Percentiles rank a stretch among this genome's conserved stretches.
Evolutionary conservation across 2,888 invertebrate genomes (phyloP).

Genomic region (Trichogramma dendrolimi): DNA sequence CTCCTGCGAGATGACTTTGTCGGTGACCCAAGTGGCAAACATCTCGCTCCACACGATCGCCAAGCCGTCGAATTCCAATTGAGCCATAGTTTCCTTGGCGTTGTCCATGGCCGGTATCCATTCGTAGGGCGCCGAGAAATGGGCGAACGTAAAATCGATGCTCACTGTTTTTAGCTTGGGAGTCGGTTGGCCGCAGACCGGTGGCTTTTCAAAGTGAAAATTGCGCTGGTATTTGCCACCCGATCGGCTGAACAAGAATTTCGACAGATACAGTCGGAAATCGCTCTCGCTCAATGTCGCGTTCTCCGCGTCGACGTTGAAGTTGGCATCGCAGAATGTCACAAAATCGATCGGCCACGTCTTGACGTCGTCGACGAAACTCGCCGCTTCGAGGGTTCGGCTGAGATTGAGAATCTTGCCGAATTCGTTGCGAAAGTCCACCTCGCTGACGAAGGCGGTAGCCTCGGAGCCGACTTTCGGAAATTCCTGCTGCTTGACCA

Average conservation of each 20-base stretch:
- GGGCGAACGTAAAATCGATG: slow-evolving; percentile 62
- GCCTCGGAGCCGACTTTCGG: slow-evolving; percentile 65
- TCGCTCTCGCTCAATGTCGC: slow-evolving; percentile 55
- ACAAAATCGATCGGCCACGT: slow-evolving; percentile 67
- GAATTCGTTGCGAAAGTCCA: slow-evolving; percentile 63
- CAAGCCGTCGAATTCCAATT: slow-evolving; percentile 60
- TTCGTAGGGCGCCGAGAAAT: slow-evolving; percentile 61
- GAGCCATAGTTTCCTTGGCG: slow-evolving; percentile 57
- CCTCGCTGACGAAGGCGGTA: slow-evolving; percentile 64
- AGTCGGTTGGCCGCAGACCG: slow-evolving; percentile 62
- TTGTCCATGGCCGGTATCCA: slow-evolving; percentile 73
- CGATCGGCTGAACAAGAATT: slow-evolving; percentile 65
- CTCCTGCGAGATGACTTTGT: slow-evolving; percentile 72
- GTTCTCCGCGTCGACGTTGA: slow-evolving; percentile 55
- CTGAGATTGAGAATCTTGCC: slow-evolving; percentile 58
- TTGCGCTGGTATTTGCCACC: slow-evolving; percentile 68
- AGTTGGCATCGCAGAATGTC: slow-evolving; percentile 60
- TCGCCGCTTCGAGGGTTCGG: slow-evolving; percentile 55
- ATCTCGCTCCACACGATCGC: slow-evolving; percentile 69
- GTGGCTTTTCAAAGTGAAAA: slow-evolving; percentile 60
- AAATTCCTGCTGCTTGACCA: slow-evolving; percentile 59
- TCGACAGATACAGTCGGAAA: slow-evolving; percentile 63
- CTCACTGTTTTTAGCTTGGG: slow-evolving; percentile 60
- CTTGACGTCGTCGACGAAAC: slow-evolving; percentile 57
- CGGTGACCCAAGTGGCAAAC: slow-evolving; percentile 73